These are phyloP conservation scores for Parazoanthus darwini DNA, from an alignment of 92 coral and sea anemone species.

Conservation along the genomic window DNA sequence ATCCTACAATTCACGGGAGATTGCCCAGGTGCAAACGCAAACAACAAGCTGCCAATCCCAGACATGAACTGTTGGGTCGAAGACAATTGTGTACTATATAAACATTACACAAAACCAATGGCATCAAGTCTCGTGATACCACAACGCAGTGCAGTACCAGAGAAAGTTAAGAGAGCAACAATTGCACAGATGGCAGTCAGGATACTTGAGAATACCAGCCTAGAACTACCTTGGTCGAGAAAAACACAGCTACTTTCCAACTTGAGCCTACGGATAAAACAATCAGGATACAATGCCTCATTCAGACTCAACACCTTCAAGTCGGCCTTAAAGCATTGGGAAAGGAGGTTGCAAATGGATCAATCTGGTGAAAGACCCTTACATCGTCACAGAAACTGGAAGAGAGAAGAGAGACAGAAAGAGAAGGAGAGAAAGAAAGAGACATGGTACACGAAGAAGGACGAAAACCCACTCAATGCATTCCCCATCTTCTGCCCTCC, in stretches of 20 bases:
- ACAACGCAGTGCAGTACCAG: conserved; percentile 32
- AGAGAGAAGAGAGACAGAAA: conserved; percentile 28
- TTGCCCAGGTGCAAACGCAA: conserved; percentile 24
- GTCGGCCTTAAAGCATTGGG: conserved; percentile 30
- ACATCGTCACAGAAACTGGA: conserved; percentile 35
- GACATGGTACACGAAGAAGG: too few relatives aligned
- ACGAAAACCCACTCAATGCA: conserved; percentile 7
- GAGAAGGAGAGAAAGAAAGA: neutral
- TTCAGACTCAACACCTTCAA: conserved; percentile 26
- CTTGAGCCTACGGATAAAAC: conserved; percentile 37
- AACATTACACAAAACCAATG: conserved; percentile 28
- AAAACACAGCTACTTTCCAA: conserved; percentile 11
- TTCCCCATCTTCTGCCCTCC: conserved; percentile 32
- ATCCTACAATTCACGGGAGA: conserved; percentile 26
- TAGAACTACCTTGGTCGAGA: conserved; percentile 28
- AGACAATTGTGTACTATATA: conserved; percentile 31
- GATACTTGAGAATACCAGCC: conserved; percentile 34
- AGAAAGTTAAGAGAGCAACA: conserved; percentile 24
- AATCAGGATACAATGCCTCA: conserved; percentile 19
- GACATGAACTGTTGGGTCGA: conserved; percentile 31
- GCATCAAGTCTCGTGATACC: conserved; percentile 22
- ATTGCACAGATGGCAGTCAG: conserved; percentile 33
- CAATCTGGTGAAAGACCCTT: conserved; percentile 38
- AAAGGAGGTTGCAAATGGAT: conserved; percentile 29
- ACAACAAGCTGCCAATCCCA: conserved; percentile 9